A percentile compares a stretch with the other conserved stretches of the same genome.
phyloP scores from a whole-genome alignment of 2,888 invertebrate species.

The Aquatica leii region DNA sequence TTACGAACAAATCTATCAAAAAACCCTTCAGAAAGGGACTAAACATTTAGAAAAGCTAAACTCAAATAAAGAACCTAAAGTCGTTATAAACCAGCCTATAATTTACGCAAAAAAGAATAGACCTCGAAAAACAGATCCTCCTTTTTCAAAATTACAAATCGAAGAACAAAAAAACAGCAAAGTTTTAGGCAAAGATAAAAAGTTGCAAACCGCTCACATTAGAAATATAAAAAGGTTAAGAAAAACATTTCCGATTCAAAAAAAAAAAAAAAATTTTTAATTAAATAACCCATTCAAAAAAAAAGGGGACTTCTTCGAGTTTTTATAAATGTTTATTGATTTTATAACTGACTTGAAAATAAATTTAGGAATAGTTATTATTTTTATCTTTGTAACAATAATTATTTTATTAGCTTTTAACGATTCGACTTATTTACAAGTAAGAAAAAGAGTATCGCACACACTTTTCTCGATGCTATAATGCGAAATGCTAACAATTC shows the following conservation, averaged over 20 bases:
- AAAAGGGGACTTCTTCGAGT: too few species aligned
- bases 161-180: constrained; percentile 22
- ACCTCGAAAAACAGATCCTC: constrained; percentile 16
- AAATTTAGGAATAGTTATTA: constrained; percentile 13
- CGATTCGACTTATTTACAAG: too few species aligned
- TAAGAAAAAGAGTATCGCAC: too few species aligned
- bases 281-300: too few species aligned
- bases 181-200: constrained; percentile 33
- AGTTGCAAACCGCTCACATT: constrained; percentile 7
- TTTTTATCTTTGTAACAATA: too few species aligned
- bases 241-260: constrained; percentile 6
- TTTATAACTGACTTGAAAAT: constrained; percentile 19
- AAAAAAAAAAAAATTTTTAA: too few species aligned
- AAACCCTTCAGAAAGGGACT: background rate
- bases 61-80: background rate
- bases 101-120: constrained; percentile 11
- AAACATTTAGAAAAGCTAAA: constrained; percentile 4
- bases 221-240: constrained; percentile 18
- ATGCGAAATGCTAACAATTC: too few species aligned
- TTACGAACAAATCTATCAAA: background rate
- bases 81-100: background rate
- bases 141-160: constrained; percentile 16
- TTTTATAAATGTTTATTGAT: too few species aligned
- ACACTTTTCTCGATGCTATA: too few species aligned
- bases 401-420: too few species aligned